These are phyloP conservation scores for Eolophus roseicapilla DNA, from an alignment of 2,113 vertebrate genomes.

Conservation along the genomic window DNA sequence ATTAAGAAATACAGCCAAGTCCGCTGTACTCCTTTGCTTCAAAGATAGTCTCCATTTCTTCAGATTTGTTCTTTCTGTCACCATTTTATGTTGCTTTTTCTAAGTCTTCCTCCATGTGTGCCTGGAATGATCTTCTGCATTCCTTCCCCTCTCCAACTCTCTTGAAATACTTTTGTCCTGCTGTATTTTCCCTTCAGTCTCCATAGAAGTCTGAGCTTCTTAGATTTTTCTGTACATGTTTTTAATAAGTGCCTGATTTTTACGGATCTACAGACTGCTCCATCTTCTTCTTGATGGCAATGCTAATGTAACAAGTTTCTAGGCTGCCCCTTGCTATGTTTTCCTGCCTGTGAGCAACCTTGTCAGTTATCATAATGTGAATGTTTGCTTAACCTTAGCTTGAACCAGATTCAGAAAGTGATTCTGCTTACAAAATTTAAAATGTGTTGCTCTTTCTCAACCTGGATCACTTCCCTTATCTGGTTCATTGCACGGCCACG, in stretches of 20 bases:
- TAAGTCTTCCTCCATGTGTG: background rate
- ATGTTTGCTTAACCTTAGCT: background rate
- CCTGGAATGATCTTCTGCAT: background rate
- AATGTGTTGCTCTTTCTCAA: background rate
- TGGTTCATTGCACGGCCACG: background rate
- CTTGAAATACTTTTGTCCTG: background rate
- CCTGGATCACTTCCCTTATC: background rate
- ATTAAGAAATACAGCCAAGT: background rate
- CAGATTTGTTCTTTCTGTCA: background rate
- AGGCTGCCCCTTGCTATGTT: background rate
- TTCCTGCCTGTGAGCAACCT: background rate
- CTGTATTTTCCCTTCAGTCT: background rate
- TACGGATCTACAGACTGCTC: background rate
- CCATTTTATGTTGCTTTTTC: background rate
- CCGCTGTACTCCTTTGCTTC: background rate
- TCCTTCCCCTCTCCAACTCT: background rate
- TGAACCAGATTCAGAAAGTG: background rate
- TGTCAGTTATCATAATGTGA: background rate
- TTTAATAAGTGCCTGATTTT: background rate
- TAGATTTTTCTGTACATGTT: background rate
- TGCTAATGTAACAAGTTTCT: background rate
- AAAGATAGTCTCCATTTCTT: background rate
- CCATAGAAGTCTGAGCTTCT: background rate
- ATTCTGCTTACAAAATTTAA: background rate
- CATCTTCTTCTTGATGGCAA: background rate